These are phyloP conservation scores for Hormaphis cornu DNA, from an alignment of 1,140 invertebrate species.

Conservation along the genomic window DNA sequence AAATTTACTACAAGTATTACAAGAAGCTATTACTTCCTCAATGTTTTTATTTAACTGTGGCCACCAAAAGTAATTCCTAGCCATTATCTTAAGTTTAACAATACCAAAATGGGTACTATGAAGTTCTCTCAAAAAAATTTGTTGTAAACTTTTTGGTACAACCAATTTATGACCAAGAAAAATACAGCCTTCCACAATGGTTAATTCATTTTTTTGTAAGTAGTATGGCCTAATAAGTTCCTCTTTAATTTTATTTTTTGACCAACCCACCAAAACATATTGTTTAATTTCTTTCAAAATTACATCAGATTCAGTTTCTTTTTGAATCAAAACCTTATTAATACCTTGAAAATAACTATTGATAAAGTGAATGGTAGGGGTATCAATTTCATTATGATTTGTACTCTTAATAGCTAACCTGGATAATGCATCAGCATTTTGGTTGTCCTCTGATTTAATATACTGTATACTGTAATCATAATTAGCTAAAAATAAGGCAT, in stretches of 20 bases:
- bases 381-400: constrained; percentile 7
- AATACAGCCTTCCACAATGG: constrained; percentile 35
- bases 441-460: constrained; percentile 12
- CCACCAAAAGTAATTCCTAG: constrained; percentile 45
- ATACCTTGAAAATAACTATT: background rate
- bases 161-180: constrained; percentile 38
- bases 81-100: constrained; percentile 45
- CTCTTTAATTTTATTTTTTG: background rate
- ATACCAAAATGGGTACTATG: constrained; percentile 45
- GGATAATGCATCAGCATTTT: constrained; percentile 21
- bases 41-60: constrained; percentile 45
- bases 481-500: constrained; percentile 23
- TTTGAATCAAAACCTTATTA: background rate
- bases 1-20: constrained; percentile 11
- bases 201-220: constrained; percentile 35
- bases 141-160: constrained; percentile 37
- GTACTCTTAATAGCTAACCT: constrained; percentile 1
- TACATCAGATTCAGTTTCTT: background rate
- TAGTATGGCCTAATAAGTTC: background rate
- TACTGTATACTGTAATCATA: constrained; percentile 28
- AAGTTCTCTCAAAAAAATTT: constrained; percentile 39
- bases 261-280: background rate
- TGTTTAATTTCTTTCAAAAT: background rate
- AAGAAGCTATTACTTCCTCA: constrained; percentile 33
- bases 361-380: background rate